Percentiles rank a stretch among this genome's conserved stretches.
Evolutionary conservation across 2,888 invertebrate species (phyloP).

Genomic region (Druceiella hillmani): DNA sequence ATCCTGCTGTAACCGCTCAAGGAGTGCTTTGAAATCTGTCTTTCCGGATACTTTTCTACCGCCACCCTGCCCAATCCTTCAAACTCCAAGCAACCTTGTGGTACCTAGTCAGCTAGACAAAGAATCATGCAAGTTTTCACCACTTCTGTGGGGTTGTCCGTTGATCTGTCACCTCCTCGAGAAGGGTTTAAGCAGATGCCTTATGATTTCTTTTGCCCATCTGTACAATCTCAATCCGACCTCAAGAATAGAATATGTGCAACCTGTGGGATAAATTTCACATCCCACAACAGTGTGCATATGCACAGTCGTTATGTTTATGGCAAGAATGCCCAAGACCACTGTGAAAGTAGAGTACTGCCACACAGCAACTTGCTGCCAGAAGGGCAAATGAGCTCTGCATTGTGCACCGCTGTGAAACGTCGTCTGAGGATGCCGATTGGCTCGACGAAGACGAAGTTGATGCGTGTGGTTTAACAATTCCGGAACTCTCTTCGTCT

Average conservation of each 20-base stretch:
- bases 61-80: too few relatives aligned
- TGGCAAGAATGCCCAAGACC: conserved; percentile 20
- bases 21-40: too few relatives aligned
- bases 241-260: conserved; percentile 20
- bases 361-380: conserved; percentile 7
- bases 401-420: too few relatives aligned
- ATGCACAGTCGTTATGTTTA: conserved; percentile 18
- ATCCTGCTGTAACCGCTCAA: too few relatives aligned
- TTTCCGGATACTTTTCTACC: too few relatives aligned
- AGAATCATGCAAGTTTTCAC: conserved; percentile 22
- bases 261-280: too few relatives aligned
- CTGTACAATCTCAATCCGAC: conserved; percentile 22
- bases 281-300: conserved; percentile 10
- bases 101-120: conserved; percentile 18
- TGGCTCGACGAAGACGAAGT: conserved; percentile 19
- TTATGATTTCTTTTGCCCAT: conserved; percentile 19
- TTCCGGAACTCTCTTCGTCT: conserved; percentile 22
- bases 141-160: conserved; percentile 18
- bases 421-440: conserved; percentile 19
- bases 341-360: conserved; percentile 19
- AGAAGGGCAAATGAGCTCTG: conserved; percentile 7
- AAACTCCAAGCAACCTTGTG: too few relatives aligned
- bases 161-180: conserved; percentile 20
- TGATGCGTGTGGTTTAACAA: conserved; percentile 20
- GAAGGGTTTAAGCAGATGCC: too few relatives aligned